Evolutionary conservation across 1,140 invertebrate species (phyloP), one percentile per base, ranked within the genome.

Genomic region (Drosophila sp.): DNA sequence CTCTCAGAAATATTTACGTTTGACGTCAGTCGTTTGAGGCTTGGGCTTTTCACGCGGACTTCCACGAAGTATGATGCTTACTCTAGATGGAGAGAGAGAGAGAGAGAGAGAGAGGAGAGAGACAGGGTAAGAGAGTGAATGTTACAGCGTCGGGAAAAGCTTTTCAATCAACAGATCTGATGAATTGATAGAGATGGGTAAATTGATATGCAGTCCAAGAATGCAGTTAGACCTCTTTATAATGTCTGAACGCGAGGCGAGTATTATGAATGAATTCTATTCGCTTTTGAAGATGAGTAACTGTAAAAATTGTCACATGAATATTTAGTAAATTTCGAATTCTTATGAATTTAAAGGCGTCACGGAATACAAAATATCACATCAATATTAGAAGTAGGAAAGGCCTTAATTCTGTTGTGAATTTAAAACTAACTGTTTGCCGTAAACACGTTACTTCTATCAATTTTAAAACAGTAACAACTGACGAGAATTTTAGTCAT

Each of bases 11-110:
- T 50, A 65, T 46, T 53, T 59, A 64, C 70, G 62, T 27, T 50
- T 64, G 75, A 78, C 75, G 75, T 78, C 75, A 78, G 46, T 16
- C 51, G 51, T 18, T 76, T 48, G 71, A 40, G 48, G 38, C 71
- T 77, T 69, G 71, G 75, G 72, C 41, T 70, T 77, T 77, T 64
- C 57, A 54, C 58, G 46, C 48, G 41, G 43, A 46, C 56, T 73
- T 69, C 34, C 64, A 69, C 58, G 48, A 58, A 63, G 34, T 61
- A 50, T 41, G 54, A 59, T 64, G 75, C 57, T 62, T 57, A 45
- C 50, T 69, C 16, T 34, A 34, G 43, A 11, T 43, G 36, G 27
- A 34, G 13, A 40, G 43, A 38, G 41, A 51, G 14, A 34, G 51
- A 58, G 21, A 43, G 3, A 57, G 58, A 18, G 25, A 40, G 18